Evolutionary conservation across 2,797 vertebrate species (phyloP).

Genomic region (Intellagama lesueurii): DNA sequence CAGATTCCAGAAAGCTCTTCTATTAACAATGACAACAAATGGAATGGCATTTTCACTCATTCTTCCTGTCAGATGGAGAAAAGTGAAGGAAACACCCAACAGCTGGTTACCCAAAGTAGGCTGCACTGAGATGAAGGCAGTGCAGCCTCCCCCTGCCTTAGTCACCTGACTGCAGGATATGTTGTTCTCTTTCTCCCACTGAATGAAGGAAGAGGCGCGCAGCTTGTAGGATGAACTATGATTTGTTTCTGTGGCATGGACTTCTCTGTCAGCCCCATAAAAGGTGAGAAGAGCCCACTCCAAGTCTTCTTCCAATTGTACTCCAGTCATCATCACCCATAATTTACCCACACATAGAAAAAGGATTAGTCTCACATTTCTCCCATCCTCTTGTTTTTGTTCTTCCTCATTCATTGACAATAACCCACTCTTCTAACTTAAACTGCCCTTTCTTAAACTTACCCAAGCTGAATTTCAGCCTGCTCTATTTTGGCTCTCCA

Average conservation of each 20-base stretch:
- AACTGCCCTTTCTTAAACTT: background rate
- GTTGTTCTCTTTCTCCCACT: background rate
- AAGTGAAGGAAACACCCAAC: background rate
- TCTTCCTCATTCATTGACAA: background rate
- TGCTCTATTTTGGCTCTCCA: background rate
- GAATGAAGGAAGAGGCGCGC: background rate
- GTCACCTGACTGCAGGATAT: too few relatives aligned
- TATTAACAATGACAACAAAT: background rate
- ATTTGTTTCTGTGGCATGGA: background rate
- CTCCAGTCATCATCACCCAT: background rate
- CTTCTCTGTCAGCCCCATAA: conserved; percentile 3
- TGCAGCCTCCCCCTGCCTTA: background rate
- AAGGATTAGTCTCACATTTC: background rate
- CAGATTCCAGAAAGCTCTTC: background rate
- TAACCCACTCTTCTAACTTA: background rate
- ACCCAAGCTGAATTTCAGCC: too few relatives aligned
- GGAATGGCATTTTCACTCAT: background rate
- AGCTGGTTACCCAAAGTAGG: background rate
- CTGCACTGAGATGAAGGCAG: background rate
- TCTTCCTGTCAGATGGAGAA: background rate
- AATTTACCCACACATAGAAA: background rate
- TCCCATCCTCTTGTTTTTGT: background rate
- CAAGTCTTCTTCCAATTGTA: background rate
- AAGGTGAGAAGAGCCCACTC: background rate
- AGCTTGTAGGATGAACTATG: background rate